phyloP scores from a whole-genome alignment of 2,113 vertebrate genomes.

The Aegotheles bennettii region DNA sequence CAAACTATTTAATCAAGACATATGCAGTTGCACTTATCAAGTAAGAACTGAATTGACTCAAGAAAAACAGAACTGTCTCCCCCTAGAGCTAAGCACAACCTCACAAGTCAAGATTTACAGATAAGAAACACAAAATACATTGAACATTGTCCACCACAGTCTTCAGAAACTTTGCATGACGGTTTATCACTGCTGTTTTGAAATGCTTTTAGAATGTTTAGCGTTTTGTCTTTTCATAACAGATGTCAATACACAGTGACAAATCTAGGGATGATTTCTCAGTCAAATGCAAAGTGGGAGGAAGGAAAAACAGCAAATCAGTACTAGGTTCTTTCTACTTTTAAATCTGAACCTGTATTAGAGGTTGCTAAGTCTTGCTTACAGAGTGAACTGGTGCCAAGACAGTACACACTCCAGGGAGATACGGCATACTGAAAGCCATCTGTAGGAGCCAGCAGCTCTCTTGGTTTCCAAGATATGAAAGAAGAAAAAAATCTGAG shows the following conservation, averaged over 20 bases:
- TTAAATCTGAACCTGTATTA: conserved; percentile 40
- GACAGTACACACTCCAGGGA: conserved; percentile 54
- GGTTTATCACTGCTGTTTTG: not conserved
- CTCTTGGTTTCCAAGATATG: conserved; percentile 53
- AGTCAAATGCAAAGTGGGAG: not conserved
- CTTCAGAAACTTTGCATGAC: not conserved
- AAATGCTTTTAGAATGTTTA: not conserved
- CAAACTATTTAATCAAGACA: not conserved
- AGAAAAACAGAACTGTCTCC: not conserved
- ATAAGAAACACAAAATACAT: not conserved
- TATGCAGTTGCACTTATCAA: not conserved
- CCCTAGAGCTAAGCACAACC: not conserved
- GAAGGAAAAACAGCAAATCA: not conserved
- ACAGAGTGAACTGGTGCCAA: conserved; percentile 57
- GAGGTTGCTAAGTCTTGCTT: conserved; percentile 56
- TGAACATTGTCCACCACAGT: not conserved
- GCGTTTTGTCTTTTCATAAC: not conserved
- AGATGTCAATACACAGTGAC: not conserved
- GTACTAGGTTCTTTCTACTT: not conserved
- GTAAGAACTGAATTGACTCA: not conserved
- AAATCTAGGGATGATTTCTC: not conserved
- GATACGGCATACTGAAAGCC: conserved; percentile 57
- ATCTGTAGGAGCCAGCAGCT: conserved; percentile 56
- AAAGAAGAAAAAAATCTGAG: conserved; percentile 61
- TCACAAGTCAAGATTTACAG: not conserved